Evolutionary conservation across 2,797 vertebrate genomes (phyloP).

Genomic region (Alauda arvensis): DNA sequence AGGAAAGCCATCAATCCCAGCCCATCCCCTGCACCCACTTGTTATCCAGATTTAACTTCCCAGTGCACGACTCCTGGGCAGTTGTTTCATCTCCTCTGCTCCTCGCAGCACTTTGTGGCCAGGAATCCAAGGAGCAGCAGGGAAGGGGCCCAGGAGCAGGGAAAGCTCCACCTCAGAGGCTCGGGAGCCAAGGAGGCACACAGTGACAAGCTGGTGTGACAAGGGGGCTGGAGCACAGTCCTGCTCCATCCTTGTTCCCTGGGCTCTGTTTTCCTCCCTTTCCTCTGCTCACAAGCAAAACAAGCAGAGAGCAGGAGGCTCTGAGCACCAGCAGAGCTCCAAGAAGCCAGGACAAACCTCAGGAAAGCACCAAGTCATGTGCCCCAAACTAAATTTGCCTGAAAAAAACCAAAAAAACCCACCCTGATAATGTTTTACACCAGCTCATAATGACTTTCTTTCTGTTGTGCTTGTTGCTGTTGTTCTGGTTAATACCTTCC

Average conservation of each 20-base stretch:
- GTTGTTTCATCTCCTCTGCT: neutral
- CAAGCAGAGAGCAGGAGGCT: neutral
- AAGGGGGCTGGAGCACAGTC: neutral
- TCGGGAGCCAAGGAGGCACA: neutral
- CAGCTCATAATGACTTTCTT: slow-evolving; percentile 24
- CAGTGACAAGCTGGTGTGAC: neutral
- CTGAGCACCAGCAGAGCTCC: neutral
- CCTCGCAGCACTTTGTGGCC: neutral
- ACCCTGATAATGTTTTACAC: neutral
- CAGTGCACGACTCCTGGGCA: neutral
- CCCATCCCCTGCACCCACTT: neutral
- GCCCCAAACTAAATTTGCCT: slow-evolving; percentile 5
- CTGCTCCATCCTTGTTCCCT: neutral
- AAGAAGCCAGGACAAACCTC: neutral
- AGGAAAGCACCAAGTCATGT: neutral
- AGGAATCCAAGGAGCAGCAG: neutral
- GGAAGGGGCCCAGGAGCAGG: neutral
- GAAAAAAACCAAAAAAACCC: neutral
- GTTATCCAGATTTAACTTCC: neutral
- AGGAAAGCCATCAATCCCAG: neutral
- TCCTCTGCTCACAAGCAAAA: neutral
- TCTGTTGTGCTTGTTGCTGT: neutral
- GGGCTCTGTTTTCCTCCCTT: neutral
- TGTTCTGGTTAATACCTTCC: slow-evolving; percentile 41
- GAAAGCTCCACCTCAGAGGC: neutral